phyloP scores from a whole-genome alignment of 2,797 vertebrate species.

The Hafferia zeledoni region DNA sequence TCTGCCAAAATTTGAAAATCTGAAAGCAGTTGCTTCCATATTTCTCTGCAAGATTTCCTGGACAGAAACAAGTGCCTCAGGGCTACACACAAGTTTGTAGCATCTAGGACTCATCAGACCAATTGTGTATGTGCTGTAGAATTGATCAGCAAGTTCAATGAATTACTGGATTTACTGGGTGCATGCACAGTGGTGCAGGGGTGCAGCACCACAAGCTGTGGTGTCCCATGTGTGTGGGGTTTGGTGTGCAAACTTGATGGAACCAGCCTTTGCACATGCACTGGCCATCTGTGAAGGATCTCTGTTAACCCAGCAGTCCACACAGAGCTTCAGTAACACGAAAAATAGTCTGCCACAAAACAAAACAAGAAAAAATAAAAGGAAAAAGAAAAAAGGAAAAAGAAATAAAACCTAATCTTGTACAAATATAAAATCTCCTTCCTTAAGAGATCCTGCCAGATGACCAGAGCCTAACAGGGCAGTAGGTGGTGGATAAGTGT shows the following conservation, averaged over 20 bases:
- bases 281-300: background rate
- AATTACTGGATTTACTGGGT: background rate
- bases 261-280: background rate
- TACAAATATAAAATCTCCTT: background rate
- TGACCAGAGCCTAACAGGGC: background rate
- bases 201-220: background rate
- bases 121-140: fast-evolving
- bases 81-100: background rate
- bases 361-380: background rate
- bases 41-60: background rate
- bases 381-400: background rate
- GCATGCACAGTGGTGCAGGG: background rate
- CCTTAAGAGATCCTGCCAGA: background rate
- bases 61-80: background rate
- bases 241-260: background rate
- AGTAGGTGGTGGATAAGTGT: background rate
- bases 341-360: background rate
- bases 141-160: background rate
- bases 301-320: background rate
- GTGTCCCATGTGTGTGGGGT: fast-evolving
- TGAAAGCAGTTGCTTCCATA: background rate
- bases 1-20: background rate
- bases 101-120: background rate
- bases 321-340: background rate
- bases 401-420: background rate